Percentiles rank a stretch among this genome's conserved stretches.
phyloP scores from a whole-genome alignment of 2,113 vertebrate genomes.

The Aramus guarauna region DNA sequence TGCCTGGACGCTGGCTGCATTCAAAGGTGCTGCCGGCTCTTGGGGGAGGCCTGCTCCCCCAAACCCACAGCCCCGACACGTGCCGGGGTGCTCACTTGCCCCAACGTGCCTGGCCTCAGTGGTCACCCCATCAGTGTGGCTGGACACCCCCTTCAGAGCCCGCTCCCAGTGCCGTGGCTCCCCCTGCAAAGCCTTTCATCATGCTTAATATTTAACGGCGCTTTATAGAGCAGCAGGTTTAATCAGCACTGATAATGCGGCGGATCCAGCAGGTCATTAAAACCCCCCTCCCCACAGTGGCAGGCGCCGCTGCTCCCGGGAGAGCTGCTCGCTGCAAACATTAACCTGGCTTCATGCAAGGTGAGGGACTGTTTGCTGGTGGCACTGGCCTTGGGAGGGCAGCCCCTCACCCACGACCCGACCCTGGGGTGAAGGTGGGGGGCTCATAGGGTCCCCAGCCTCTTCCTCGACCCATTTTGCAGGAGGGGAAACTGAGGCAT shows the following conservation, averaged over 20 bases:
- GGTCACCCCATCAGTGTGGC: accelerated
- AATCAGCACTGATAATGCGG: slow-evolving; percentile 65
- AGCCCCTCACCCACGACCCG: background rate
- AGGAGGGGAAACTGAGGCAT: background rate
- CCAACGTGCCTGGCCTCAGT: background rate
- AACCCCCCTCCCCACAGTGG: background rate
- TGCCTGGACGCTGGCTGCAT: background rate
- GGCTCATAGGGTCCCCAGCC: background rate
- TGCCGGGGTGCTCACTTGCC: accelerated
- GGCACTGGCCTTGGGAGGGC: background rate
- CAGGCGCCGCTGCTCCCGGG: background rate
- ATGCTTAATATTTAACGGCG: slow-evolving; percentile 72
- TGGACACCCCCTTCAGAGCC: accelerated
- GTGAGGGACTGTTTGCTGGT: background rate
- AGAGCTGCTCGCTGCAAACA: slow-evolving; percentile 56
- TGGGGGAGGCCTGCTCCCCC: background rate
- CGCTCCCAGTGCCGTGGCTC: accelerated
- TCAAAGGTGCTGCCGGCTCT: accelerated
- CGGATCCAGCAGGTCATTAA: slow-evolving; percentile 55
- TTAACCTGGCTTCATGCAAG: slow-evolving; percentile 14
- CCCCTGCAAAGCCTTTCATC: background rate
- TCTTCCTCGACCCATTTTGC: background rate
- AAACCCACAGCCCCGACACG: accelerated
- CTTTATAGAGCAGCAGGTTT: slow-evolving; percentile 64
- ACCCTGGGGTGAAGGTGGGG: accelerated